phyloP scores from a whole-genome alignment of 2,113 vertebrate genomes.

The Syngnathoides biaculeatus region DNA sequence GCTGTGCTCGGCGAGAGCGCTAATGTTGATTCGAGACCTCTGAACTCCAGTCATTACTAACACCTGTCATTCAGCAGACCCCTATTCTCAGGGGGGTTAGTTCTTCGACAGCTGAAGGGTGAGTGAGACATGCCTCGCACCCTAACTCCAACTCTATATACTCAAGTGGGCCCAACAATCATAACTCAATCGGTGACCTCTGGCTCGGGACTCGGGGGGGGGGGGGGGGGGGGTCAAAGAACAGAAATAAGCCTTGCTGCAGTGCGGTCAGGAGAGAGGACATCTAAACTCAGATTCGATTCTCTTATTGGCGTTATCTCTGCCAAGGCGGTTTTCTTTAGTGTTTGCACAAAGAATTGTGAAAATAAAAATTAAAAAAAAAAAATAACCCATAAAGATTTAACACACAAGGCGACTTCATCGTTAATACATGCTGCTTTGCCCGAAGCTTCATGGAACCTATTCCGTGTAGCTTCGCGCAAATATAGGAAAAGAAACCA shows the following conservation, averaged over 20 bases:
- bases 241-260: constrained; percentile 10
- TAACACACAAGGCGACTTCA: background rate
- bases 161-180: constrained; percentile 54
- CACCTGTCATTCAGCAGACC: constrained; percentile 67
- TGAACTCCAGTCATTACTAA: constrained; percentile 63
- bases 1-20: constrained; percentile 56
- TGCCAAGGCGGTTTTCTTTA: background rate
- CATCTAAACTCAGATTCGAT: background rate
- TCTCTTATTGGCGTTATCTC: background rate
- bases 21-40: constrained; percentile 56
- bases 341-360: background rate
- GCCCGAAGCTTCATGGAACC: too few species aligned
- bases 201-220: constrained; percentile 43
- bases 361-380: background rate
- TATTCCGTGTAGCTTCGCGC: too few species aligned
- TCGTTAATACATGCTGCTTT: too few species aligned
- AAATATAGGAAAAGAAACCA: too few species aligned
- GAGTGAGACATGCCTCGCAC: constrained; percentile 55
- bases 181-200: constrained; percentile 64
- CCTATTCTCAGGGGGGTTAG: constrained; percentile 37
- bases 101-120: constrained; percentile 66
- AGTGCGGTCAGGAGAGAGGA: background rate
- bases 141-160: constrained; percentile 43
- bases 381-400: background rate
- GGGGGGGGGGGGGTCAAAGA: too few species aligned